phyloP scores from a whole-genome alignment of 1,140 invertebrate genomes.

The Bombus vancouverensis region DNA sequence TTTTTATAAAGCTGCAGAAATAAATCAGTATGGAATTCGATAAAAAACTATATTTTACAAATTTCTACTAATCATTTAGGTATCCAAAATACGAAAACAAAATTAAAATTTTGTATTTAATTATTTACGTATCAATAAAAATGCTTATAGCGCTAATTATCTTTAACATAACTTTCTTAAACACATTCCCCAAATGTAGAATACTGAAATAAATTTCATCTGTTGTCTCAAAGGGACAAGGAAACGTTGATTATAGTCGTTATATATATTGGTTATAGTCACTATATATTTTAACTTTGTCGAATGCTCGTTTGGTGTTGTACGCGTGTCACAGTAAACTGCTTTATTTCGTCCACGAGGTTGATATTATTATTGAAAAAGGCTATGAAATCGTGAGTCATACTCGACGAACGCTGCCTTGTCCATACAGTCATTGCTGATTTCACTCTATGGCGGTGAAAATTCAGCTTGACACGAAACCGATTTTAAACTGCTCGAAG shows the following conservation, averaged over 20 bases:
- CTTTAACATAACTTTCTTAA: background rate
- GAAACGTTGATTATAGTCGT: background rate
- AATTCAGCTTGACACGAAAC: constrained; percentile 16
- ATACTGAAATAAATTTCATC: background rate
- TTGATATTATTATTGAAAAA: constrained; percentile 36
- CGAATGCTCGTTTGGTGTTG: background rate
- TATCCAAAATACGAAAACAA: background rate
- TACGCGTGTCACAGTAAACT: background rate
- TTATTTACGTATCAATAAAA: background rate
- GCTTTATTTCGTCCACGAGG: background rate
- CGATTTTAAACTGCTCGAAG: background rate
- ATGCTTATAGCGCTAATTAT: background rate
- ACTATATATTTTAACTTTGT: background rate
- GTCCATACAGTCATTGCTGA: constrained; percentile 48
- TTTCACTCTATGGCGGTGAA: constrained; percentile 39
- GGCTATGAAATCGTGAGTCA: constrained; percentile 49
- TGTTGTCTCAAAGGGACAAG: background rate
- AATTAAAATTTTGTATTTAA: background rate
- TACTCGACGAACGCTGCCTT: constrained; percentile 36
- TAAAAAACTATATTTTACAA: background rate
- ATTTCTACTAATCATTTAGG: background rate
- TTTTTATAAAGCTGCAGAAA: background rate
- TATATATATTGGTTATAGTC: too few species aligned
- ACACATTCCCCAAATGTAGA: too few species aligned
- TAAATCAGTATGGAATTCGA: background rate